Conservation (phyloP, 2,888 invertebrate species). For the Lasioglossum leucozonium region DNA sequence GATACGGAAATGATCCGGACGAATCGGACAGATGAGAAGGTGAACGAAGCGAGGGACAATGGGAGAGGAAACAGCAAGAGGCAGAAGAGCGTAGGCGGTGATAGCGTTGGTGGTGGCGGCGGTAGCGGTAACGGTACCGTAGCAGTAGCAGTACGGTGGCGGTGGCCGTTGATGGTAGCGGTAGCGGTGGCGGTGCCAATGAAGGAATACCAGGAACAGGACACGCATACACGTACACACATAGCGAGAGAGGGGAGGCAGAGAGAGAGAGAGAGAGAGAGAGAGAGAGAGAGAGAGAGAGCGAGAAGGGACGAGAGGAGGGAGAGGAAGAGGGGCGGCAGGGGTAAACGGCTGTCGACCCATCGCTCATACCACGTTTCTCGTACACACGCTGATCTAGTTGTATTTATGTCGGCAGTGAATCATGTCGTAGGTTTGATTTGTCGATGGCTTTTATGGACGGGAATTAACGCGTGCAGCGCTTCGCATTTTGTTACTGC, state of each 20-base stretch:
- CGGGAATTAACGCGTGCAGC: conserved; percentile 83
- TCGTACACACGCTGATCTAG: conserved; percentile 82
- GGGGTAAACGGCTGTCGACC: conserved; percentile 77
- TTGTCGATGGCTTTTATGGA: conserved; percentile 84
- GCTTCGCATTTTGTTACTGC: conserved; percentile 83
- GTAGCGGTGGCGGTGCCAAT: conserved; percentile 22
- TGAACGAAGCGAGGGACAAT: not conserved
- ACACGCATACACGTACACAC: not conserved
- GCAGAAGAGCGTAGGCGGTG: not conserved
- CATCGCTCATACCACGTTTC: conserved; percentile 81
- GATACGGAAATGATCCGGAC: not conserved
- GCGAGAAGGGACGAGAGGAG: not conserved
- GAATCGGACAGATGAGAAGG: no score
- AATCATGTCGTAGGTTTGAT: conserved; percentile 84
- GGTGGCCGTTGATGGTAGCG: conserved; percentile 14
- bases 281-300: not conserved
- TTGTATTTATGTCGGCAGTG: conserved; percentile 84
- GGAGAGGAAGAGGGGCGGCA: conserved; percentile 36
- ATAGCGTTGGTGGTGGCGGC: not conserved
- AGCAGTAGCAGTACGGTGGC: conserved; percentile 24
- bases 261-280: not conserved
- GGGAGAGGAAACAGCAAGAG: not conserved
- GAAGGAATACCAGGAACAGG: conserved; percentile 40
- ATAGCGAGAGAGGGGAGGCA: not conserved
- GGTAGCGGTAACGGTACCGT: conserved; percentile 13